These are phyloP conservation scores for Geotrupes spiniger DNA, from an alignment of 2,888 invertebrate genomes.

Conservation along the genomic window DNA sequence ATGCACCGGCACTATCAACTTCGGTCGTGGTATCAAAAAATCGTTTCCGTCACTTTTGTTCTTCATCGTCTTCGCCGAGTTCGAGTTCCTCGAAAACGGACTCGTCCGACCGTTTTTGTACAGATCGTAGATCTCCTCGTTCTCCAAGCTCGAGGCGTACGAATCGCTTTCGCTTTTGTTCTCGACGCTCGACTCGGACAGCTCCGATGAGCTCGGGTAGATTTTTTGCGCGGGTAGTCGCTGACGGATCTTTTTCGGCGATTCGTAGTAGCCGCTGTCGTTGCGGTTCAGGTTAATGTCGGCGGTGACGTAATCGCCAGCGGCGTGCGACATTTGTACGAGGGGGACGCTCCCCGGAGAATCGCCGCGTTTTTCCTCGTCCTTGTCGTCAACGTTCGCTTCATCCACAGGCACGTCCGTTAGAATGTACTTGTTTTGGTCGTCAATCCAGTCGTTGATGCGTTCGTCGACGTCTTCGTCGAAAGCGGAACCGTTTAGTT, in stretches of 20 bases:
- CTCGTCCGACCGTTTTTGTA: slow-evolving; percentile 40
- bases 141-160: slow-evolving; percentile 12
- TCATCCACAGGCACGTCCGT: slow-evolving; percentile 8
- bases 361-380: background rate
- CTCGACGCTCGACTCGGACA: slow-evolving; percentile 23
- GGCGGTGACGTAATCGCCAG: background rate
- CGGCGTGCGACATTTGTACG: too few relatives aligned
- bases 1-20: slow-evolving; percentile 84
- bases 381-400: slow-evolving; percentile 1
- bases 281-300: slow-evolving; percentile 34
- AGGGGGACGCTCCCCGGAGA: background rate
- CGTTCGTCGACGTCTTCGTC: slow-evolving; percentile 32
- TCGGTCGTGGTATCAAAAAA: slow-evolving; percentile 81
- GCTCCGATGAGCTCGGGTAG: slow-evolving; percentile 35
- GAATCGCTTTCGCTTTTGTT: slow-evolving; percentile 13
- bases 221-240: slow-evolving; percentile 45
- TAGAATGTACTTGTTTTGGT: slow-evolving; percentile 43
- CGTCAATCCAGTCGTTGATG: slow-evolving; percentile 46
- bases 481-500: slow-evolving; percentile 18
- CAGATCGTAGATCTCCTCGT: slow-evolving; percentile 28
- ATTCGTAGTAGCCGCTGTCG: slow-evolving; percentile 46
- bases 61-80: slow-evolving; percentile 3
- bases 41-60: slow-evolving; percentile 44
- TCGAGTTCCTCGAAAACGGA: slow-evolving; percentile 17
- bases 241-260: slow-evolving; percentile 44